phyloP scores from a whole-genome alignment of 2,113 vertebrate species.

The Edolisoma coerulescens region DNA sequence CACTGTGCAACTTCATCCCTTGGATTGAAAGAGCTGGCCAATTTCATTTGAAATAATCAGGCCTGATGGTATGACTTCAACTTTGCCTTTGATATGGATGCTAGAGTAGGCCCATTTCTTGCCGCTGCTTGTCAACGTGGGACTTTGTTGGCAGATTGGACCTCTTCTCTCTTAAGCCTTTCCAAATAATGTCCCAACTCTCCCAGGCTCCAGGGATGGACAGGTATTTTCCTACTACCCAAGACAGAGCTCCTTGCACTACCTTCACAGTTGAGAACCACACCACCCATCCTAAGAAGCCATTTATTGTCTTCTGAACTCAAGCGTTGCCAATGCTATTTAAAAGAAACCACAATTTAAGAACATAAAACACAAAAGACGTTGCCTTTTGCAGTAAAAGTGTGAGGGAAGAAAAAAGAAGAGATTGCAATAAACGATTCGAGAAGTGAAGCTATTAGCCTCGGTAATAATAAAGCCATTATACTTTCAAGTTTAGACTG shows the following conservation, averaged over 20 bases:
- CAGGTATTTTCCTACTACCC: background rate
- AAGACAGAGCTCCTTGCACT: background rate
- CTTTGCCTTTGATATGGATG: background rate
- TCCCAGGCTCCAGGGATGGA: background rate
- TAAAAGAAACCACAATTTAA: background rate
- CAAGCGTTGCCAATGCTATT: background rate
- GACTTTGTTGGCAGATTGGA: background rate
- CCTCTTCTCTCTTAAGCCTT: background rate
- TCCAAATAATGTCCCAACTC: background rate
- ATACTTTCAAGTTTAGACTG: slow-evolving; percentile 16
- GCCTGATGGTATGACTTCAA: background rate
- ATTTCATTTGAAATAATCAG: background rate
- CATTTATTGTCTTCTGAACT: background rate
- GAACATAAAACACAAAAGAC: background rate
- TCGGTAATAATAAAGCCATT: slow-evolving; percentile 11
- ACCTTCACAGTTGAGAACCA: background rate
- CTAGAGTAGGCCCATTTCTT: background rate
- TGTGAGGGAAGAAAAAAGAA: background rate
- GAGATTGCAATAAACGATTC: background rate
- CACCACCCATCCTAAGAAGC: background rate
- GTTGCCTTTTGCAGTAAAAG: background rate
- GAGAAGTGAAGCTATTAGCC: slow-evolving; percentile 3
- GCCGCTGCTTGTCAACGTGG: background rate
- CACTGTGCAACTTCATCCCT: background rate
- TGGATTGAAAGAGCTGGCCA: background rate